phyloP scores from a whole-genome alignment of 92 coral and sea anemone species.

The Palythoa grandis region DNA sequence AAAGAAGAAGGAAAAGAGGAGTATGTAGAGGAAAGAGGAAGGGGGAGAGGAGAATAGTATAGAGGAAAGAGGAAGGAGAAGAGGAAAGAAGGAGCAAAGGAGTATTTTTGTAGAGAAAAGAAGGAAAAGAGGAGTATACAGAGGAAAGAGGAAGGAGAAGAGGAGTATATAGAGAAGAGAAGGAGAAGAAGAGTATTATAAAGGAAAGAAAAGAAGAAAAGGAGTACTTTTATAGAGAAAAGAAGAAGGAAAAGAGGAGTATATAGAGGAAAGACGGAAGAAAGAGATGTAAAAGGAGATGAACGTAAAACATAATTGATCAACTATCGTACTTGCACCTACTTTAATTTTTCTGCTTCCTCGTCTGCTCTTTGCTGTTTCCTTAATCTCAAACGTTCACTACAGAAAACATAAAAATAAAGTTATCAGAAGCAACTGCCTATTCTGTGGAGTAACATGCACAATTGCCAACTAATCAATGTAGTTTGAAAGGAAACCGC shows the following conservation, averaged over 20 bases:
- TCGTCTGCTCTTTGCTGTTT: conserved; percentile 89
- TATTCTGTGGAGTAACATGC: too few species aligned
- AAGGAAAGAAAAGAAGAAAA: background rate
- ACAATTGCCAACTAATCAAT: too few species aligned
- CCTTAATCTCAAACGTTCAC: conserved; percentile 82
- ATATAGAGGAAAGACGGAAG: background rate
- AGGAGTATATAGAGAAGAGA: too few species aligned
- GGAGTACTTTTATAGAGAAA: too few species aligned
- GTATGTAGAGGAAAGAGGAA: background rate
- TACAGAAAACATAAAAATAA: background rate
- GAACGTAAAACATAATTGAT: background rate
- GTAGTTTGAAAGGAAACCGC: too few species aligned
- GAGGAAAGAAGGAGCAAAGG: background rate
- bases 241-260: background rate
- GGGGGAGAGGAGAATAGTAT: background rate
- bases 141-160: too few species aligned
- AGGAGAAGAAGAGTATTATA: background rate
- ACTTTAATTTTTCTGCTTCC: conserved; percentile 93
- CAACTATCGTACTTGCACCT: conserved; percentile 12
- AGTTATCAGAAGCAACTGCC: too few species aligned
- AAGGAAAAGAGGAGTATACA: too few species aligned
- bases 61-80: background rate
- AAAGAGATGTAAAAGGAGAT: background rate
- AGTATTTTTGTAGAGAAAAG: too few species aligned
- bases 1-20: background rate